Percentiles rank a stretch among this genome's conserved stretches.
phyloP scores from a whole-genome alignment of 2,797 vertebrate species.

The Onychomys leucogaster region DNA sequence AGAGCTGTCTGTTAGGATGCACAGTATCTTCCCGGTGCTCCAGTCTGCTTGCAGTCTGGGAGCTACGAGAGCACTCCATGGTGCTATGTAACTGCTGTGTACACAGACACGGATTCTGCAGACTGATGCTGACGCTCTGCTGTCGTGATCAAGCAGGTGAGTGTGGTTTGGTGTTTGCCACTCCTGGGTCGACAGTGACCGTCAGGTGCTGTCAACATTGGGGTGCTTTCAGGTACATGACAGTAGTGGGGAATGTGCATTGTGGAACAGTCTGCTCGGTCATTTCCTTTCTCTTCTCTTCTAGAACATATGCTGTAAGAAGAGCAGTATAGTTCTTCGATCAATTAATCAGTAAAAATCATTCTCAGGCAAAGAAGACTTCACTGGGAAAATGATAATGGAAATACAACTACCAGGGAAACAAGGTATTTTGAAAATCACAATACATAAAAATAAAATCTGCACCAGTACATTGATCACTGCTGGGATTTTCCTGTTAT shows the following conservation, averaged over 20 bases:
- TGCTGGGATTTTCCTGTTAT: not conserved
- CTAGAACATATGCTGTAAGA: not conserved
- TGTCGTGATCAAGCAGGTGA: not conserved
- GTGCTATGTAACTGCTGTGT: not conserved
- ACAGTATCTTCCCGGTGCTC: not conserved
- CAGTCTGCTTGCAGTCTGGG: not conserved
- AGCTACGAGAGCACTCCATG: not conserved
- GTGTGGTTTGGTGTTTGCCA: not conserved
- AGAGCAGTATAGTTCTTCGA: not conserved
- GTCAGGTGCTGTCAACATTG: not conserved
- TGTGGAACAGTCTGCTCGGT: not conserved
- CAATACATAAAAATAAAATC: not conserved
- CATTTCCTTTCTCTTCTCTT: not conserved
- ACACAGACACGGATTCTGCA: not conserved
- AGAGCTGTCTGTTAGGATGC: not conserved
- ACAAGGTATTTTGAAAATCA: not conserved
- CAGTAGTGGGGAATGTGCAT: not conserved
- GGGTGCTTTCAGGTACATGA: not conserved
- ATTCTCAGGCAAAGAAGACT: not conserved
- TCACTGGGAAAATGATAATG: not conserved
- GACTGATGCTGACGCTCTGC: not conserved
- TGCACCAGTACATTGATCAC: not conserved
- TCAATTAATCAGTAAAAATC: conserved; percentile 23
- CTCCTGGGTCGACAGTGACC: not conserved
- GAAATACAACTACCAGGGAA: not conserved